Evolutionary conservation across 2,888 invertebrate genomes (phyloP), one percentile per base, ranked within the genome.

Genomic region (Ectemnius lituratus): DNA sequence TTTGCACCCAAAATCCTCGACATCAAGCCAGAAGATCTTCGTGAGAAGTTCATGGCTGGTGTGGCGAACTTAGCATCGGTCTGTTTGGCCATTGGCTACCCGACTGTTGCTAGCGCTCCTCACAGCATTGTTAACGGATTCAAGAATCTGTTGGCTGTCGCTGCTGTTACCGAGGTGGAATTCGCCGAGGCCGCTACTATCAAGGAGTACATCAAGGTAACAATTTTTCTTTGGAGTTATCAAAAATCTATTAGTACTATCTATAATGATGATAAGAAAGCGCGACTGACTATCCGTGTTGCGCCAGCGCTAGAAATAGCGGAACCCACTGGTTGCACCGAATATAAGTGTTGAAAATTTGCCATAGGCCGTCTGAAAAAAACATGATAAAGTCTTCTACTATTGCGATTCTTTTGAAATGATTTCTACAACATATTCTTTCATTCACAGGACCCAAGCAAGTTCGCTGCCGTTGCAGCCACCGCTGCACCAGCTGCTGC

Each of bases 91-190:
- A 97, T 99, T 90, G 97, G 97, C 78, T 99, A 99, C 92, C 99
- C 99, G 79, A 99, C 99, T 16, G 92, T 97, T 82, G 99, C 98
- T 58, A 99, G 99, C 65, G 98, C 95, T 60, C 99, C 99, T 71
- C 99, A 99, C 93, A 98, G 98, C 92, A 94, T 99, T 89, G 96
- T 96, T 92, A 98, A 99, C 89, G 99, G 99, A 80, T 98, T 99
- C 95, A 99, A 97, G 94, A 99, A 98, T 92, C 93, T 99, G 89
- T 93, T 99, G 93, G 98, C 99, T 81, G 93, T 99, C 88, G 99
- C 99, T 87, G 98, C 98, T 70, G 97, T 95, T 87, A 99, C 99
- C 69, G 98, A 99, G 77, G 95, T 99, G 80, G 96, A 96, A 78
- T 99, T 99, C 93, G 95, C 97, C 91, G 97, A 99, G 92, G 99